Percentiles rank a stretch among this genome's conserved stretches.
Conservation (phyloP, 2,797 vertebrate genomes). For the Myoxocephalus aenaeus region DNA sequence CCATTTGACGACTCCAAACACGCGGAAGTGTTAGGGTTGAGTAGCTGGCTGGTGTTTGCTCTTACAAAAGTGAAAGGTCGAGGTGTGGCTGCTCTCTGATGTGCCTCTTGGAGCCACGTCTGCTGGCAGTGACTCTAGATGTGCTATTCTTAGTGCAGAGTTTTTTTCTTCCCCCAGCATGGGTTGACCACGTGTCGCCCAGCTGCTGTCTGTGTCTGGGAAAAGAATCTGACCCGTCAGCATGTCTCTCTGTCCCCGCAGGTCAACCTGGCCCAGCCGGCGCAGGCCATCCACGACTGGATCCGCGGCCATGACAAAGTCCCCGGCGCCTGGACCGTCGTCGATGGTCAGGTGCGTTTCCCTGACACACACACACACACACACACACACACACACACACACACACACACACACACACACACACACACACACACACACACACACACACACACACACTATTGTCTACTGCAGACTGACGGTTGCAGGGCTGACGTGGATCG, state of each 20-base stretch:
- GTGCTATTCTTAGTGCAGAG: slow-evolving; percentile 58
- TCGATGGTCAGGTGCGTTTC: slow-evolving; percentile 88
- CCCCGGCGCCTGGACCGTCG: slow-evolving; percentile 92
- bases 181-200: slow-evolving; percentile 25
- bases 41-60: background rate
- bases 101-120: slow-evolving; percentile 27
- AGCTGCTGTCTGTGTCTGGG: too few relatives aligned
- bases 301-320: slow-evolving; percentile 98
- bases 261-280: slow-evolving; percentile 90
- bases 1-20: background rate
- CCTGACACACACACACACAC: slow-evolving; percentile 12
- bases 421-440: background rate
- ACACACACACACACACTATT: too few relatives aligned
- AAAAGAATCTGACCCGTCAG: background rate
- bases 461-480: background rate
- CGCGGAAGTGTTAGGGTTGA: background rate
- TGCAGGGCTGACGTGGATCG: background rate
- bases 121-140: slow-evolving; percentile 3
- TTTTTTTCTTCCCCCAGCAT: background rate
- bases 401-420: background rate
- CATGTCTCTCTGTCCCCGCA: slow-evolving; percentile 59
- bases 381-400: background rate
- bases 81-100: slow-evolving; percentile 41
- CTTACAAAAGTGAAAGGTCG: background rate
- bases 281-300: slow-evolving; percentile 93